Evolutionary conservation across 2,797 vertebrate species (phyloP).

Genomic region (Sarcophilus harrisii): DNA sequence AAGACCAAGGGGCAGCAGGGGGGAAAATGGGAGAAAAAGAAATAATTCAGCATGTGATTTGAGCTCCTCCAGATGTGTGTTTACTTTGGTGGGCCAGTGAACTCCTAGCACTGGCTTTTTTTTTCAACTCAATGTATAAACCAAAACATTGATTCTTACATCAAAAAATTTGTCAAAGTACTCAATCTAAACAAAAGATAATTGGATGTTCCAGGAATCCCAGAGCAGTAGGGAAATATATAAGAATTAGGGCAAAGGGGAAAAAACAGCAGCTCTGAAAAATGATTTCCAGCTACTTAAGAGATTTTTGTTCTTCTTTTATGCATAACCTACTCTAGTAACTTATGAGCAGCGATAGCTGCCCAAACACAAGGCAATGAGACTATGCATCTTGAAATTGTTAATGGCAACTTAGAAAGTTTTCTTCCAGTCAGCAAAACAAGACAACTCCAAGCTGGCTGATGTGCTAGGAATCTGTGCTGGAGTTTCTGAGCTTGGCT

Average conservation of each 20-base stretch:
- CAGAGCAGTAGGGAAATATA: neutral
- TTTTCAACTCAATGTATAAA: conserved; percentile 3
- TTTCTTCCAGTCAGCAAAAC: conserved; percentile 78
- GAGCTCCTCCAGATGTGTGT: conserved; percentile 56
- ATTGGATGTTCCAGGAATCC: neutral
- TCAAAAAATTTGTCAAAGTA: neutral
- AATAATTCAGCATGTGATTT: conserved; percentile 55
- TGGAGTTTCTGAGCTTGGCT: neutral
- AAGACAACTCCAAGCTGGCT: neutral
- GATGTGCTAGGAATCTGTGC: neutral
- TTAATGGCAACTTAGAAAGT: conserved; percentile 82
- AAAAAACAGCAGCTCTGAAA: neutral
- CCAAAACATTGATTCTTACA: neutral
- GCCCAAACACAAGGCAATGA: conserved; percentile 78
- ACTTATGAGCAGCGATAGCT: conserved; percentile 75
- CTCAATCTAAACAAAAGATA: neutral
- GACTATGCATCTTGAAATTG: conserved; percentile 84
- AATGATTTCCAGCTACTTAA: neutral
- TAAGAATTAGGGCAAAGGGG: neutral
- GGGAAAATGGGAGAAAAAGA: conserved; percentile 49
- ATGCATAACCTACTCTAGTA: neutral
- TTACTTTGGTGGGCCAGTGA: conserved; percentile 37
- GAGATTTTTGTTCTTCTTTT: neutral
- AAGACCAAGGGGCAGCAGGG: neutral
- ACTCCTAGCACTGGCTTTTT: conserved; percentile 27